These are phyloP conservation scores for Bostrychus sinensis DNA, from an alignment of 2,113 vertebrate genomes.

Conservation along the genomic window DNA sequence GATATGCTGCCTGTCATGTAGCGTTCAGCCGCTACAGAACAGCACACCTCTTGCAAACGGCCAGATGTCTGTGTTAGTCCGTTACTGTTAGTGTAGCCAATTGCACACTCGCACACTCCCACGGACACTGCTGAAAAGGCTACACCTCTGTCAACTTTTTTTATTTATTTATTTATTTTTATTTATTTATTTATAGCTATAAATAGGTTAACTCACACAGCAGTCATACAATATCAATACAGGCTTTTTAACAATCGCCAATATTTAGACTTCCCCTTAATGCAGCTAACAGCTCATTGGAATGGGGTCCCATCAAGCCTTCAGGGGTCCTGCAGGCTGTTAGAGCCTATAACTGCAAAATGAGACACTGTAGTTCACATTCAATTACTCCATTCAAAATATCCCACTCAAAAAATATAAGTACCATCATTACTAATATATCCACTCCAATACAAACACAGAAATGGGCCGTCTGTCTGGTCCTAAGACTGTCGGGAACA, in stretches of 20 bases:
- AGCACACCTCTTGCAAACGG: slow-evolving; percentile 2
- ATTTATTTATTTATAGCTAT: no score
- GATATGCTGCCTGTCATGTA: slow-evolving; percentile 42
- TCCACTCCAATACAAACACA: not conserved
- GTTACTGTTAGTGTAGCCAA: slow-evolving; percentile 1
- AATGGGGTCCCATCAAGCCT: slow-evolving; percentile 32
- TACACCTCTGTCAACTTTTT: not conserved
- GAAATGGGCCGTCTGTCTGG: not conserved
- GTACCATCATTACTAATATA: not conserved
- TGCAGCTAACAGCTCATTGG: slow-evolving; percentile 21
- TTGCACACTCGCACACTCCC: no score
- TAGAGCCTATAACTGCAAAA: slow-evolving; percentile 13
- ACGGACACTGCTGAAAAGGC: slow-evolving; percentile 7
- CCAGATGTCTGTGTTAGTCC: no score
- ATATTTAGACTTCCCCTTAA: not conserved
- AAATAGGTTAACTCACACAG: no score
- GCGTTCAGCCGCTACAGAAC: slow-evolving; percentile 38
- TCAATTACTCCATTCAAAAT: not conserved
- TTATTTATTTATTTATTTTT: no score
- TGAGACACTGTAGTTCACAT: slow-evolving; percentile 1
- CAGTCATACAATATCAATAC: no score
- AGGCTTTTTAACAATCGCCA: no score
- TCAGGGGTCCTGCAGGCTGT: slow-evolving; percentile 22
- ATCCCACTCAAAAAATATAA: not conserved
- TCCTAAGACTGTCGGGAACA: not conserved